Evolutionary conservation across 2,797 vertebrate genomes (phyloP).

Genomic region (Diglossa cyanea): DNA sequence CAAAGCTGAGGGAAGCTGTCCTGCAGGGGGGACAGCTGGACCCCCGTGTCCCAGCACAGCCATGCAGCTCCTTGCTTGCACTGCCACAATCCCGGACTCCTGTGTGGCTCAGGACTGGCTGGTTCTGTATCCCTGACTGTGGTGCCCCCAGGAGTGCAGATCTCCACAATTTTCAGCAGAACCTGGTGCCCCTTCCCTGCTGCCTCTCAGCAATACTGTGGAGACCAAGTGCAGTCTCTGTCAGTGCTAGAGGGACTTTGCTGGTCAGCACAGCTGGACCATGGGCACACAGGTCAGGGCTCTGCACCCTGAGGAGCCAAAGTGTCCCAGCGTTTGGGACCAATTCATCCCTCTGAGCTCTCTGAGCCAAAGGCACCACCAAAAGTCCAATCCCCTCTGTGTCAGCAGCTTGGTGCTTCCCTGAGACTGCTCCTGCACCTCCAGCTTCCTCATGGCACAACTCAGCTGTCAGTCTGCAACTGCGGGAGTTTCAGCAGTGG

Average conservation of each 20-base stretch:
- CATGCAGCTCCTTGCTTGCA: not conserved
- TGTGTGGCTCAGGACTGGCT: not conserved
- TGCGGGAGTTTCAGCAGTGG: not conserved
- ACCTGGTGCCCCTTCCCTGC: fast-evolving
- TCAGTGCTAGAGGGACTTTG: not conserved
- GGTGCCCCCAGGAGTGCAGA: not conserved
- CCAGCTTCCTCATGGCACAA: not conserved
- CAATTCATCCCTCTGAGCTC: not conserved
- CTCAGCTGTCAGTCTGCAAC: not conserved
- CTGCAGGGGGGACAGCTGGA: not conserved
- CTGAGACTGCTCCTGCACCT: not conserved
- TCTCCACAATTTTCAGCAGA: fast-evolving
- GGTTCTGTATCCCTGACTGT: too few relatives aligned
- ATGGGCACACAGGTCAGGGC: fast-evolving
- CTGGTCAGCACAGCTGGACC: not conserved
- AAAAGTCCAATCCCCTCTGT: not conserved
- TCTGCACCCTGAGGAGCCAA: not conserved
- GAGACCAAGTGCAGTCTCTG: fast-evolving
- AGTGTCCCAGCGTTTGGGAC: fast-evolving
- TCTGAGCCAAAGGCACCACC: not conserved
- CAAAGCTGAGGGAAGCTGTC: not conserved
- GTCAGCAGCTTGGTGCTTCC: not conserved
- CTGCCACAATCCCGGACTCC: not conserved
- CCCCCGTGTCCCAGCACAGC: not conserved
- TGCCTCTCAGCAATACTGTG: fast-evolving